Evolutionary conservation across 2,888 invertebrate genomes (phyloP), one percentile per base, ranked within the genome.

Genomic region (Brachycybe producta): DNA sequence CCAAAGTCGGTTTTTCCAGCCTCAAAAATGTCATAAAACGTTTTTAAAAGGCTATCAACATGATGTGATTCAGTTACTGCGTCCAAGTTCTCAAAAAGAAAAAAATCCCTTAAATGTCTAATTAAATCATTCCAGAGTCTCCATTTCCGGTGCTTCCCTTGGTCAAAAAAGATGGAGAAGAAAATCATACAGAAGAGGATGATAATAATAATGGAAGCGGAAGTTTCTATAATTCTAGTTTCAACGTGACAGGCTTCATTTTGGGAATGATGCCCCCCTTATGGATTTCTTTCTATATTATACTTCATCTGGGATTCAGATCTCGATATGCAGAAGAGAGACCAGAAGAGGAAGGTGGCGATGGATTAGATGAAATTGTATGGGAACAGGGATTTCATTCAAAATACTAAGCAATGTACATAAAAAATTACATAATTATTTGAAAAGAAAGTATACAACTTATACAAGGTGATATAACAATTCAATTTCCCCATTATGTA

Each of bases 261-360:
- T 46, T 59, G 7, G 59, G 59, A 0, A 59, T 59, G 59, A 52
- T 57, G 23, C 59, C 59, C 1, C 58, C 59, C 1, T 41, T 59
- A 5, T 53, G 56, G 48, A 58, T 59, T 32, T 58, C 57, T 3
- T 56, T 59, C 39, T 59, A 59, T 50, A 59, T 59, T 48, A 59
- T 59, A 39, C 42, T 59, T 19, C 58, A 58, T 40, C 52, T 59
- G 34, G 58, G 59, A 8, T 58, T 58, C 52, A 53, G 58, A 23
- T 59, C 59, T 11, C 53, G 59, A 13, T 59, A 59, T 36, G 59
- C 59, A 4, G 55, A 55, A 41, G 58, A 58, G 28, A 39, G 57
- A n/a, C 49, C 54, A 3, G 59, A 59, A 32, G 59, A 58, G 15
- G 54, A 58, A 27, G 59, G 58, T 2, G 53, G 53, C 4, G 53